Conservation (phyloP, 2,888 invertebrate species). For the Tenthredo amoena region DNA sequence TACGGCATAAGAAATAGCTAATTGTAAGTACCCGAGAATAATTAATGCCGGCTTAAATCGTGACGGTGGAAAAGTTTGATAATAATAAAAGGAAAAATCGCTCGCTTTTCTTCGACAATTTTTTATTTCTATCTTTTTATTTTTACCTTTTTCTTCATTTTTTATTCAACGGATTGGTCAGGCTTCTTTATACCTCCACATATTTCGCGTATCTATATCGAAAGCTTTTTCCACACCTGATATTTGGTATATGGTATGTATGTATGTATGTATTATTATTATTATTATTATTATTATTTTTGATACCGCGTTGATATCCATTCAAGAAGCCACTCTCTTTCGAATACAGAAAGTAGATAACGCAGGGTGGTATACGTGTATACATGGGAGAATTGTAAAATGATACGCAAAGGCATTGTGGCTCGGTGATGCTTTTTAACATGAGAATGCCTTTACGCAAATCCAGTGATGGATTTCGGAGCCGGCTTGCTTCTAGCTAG, state of each 20-base stretch:
- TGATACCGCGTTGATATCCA: conserved; percentile 22
- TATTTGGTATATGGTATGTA: neutral
- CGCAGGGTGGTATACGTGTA: neutral
- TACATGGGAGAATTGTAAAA: conserved; percentile 31
- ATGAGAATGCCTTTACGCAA: conserved; percentile 39
- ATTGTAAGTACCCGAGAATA: neutral
- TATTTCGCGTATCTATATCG: neutral
- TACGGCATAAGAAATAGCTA: neutral
- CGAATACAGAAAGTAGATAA: conserved; percentile 44
- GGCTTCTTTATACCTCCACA: neutral
- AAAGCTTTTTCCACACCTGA: neutral
- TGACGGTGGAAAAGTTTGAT: neutral
- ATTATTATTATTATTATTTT: neutral
- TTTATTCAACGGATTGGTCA: neutral
- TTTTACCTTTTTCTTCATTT: neutral
- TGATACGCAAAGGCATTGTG: conserved; percentile 41
- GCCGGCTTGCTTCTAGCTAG: neutral
- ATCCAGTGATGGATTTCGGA: conserved; percentile 30
- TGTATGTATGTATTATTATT: neutral
- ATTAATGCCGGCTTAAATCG: neutral
- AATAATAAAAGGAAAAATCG: neutral
- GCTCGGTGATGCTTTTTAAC: conserved; percentile 37
- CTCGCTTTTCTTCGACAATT: neutral
- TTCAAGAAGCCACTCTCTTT: conserved; percentile 41
- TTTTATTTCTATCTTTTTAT: neutral